A percentile compares a stretch with the other conserved stretches of the same genome.
These are phyloP conservation scores for Trichoplusia ni DNA, from an alignment of 1,140 invertebrate species.

Conservation along the genomic window DNA sequence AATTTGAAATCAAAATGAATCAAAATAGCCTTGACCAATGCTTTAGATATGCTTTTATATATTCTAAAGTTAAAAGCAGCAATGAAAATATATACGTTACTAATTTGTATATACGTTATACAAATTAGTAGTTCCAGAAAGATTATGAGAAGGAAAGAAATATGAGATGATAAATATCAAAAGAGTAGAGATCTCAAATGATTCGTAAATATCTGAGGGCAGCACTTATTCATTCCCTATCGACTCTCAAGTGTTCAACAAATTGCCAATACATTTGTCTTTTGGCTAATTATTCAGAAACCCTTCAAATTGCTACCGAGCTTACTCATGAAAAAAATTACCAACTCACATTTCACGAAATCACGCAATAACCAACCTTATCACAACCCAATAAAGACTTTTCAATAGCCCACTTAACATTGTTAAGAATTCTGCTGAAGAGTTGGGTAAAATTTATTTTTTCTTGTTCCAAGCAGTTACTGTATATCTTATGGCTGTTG, in stretches of 20 bases:
- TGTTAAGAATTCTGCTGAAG: slow-evolving; percentile 7
- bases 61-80: too few species aligned
- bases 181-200: not conserved
- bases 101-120: not conserved
- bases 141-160: too few species aligned
- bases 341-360: not conserved
- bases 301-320: slow-evolving; percentile 21
- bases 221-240: not conserved
- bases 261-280: slow-evolving; percentile 22
- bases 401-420: not conserved
- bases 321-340: slow-evolving; percentile 27
- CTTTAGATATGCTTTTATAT: too few species aligned
- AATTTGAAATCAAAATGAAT: too few species aligned
- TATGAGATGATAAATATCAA: too few species aligned
- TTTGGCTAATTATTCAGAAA: slow-evolving; percentile 27
- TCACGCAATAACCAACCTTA: not conserved
- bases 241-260: not conserved
- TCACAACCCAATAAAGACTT: not conserved
- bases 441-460: not conserved
- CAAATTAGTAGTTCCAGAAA: not conserved
- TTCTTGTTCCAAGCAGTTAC: not conserved
- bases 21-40: too few species aligned
- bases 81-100: too few species aligned
- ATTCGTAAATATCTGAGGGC: not conserved
- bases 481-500: not conserved